These are phyloP conservation scores for Poeciliopsis occidentalis DNA, from an alignment of 2,113 vertebrate species.

Conservation along the genomic window DNA sequence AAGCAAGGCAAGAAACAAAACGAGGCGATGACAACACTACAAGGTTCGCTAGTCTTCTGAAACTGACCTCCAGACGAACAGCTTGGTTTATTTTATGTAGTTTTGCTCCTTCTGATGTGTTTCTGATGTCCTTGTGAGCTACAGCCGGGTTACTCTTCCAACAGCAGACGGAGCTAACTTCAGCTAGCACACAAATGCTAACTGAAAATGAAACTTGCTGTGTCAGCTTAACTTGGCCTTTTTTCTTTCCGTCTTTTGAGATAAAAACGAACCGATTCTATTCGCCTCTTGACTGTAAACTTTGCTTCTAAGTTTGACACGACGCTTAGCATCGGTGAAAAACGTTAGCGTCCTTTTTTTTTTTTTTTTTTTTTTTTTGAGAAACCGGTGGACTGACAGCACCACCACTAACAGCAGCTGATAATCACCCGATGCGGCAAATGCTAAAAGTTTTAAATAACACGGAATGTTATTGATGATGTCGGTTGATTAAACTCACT, in stretches of 20 bases:
- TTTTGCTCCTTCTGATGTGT: not conserved
- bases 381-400: constrained; percentile 16
- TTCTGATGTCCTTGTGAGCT: not conserved
- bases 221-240: constrained; percentile 60
- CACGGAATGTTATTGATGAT: not conserved
- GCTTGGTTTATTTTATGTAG: not conserved
- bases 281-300: not conserved
- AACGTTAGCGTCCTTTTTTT: constrained; percentile 19
- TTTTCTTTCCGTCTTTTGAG: constrained; percentile 5
- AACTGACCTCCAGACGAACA: not conserved
- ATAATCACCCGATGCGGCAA: constrained; percentile 51
- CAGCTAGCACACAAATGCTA: constrained; percentile 66
- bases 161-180: constrained; percentile 54
- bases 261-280: not conserved
- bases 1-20: constrained; percentile 29
- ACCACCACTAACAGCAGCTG: constrained; percentile 10
- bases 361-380: constrained; percentile 1
- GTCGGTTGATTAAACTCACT: not conserved
- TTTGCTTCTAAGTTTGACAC: constrained; percentile 27
- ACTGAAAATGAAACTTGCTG: constrained; percentile 70
- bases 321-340: not conserved
- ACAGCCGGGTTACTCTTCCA: constrained; percentile 28
- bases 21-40: constrained; percentile 59
- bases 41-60: constrained; percentile 50
- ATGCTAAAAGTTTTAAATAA: constrained; percentile 8